Base-by-base conservation (phyloP, 2,888 invertebrate genomes). In the Gymnosoma rotundatum region DNA sequence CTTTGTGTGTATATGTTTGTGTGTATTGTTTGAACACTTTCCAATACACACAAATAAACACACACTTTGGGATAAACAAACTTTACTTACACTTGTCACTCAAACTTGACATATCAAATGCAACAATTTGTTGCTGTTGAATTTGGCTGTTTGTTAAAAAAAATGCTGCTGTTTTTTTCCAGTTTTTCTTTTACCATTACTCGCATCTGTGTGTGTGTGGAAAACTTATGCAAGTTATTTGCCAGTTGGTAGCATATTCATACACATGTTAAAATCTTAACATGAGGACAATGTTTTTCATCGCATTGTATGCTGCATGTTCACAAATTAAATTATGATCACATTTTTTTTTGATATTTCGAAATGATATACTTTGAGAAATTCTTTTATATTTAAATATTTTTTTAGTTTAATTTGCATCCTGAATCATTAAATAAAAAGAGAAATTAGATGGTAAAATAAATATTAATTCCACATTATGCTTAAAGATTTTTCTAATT, bases 91-190 rank as follows among this genome's bases (percentile, higher is more conserved):
- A 73, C 66, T 82, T 83, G 86, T 80, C 86, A 75, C 80, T 78
- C 72, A 84, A 84, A 79, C 70, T 78, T 83, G 83, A 82, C 81
- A 76, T 83, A 86, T 84, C 89, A 90, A 73, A 88, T 89, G 88
- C 89, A 89, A 88, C 69, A 75, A 75, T 50, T 81, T 86, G 88
- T 88, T 87, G 88, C 88, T 89, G 86, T 18, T 63, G 45, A 16
- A 45, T 32, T 66, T 60, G 18, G 16, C 36, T 50, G 20, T 16
- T 32, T 45, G n/a, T 45, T 32, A 0, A 32, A 32, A 9, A 1
- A 1, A 7, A 16, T 25, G 18, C 9, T 60, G 20, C 9, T 60
- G 36, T 36, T 20, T 52, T 36, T 12, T 32, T 69, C 32, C 38
- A 6, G 5, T 42, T 32, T 48, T 25, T 38, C 18, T 9, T 12